Evolutionary conservation across 2,113 vertebrate species (phyloP).

Genomic region (Sus scrofa): DNA sequence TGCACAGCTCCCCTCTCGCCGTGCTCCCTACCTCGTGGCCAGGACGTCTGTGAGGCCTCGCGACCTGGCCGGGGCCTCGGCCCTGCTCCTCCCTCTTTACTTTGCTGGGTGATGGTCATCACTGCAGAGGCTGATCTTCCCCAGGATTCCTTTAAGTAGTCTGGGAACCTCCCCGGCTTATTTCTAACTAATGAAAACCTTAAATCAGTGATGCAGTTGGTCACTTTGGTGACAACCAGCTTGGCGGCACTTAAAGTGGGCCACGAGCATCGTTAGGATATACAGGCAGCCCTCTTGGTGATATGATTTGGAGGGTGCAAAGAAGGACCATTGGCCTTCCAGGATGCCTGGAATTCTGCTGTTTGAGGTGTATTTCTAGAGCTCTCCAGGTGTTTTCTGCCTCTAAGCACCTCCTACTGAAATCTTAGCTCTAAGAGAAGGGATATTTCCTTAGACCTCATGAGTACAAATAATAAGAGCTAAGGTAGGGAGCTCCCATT

Average conservation of each 20-base stretch:
- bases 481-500: too few species aligned
- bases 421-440: neutral
- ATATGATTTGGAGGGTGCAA: neutral
- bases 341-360: neutral
- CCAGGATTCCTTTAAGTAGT: neutral
- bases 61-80: neutral
- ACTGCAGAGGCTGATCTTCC: neutral
- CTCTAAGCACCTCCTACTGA: neutral
- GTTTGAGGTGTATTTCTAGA: neutral
- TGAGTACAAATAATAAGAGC: neutral
- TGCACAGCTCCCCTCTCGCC: neutral
- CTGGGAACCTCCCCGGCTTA: neutral
- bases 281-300: neutral
- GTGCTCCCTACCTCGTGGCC: neutral
- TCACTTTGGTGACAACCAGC: neutral
- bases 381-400: neutral
- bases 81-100: too few species aligned
- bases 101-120: neutral
- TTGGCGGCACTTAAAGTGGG: neutral
- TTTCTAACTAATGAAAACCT: neutral
- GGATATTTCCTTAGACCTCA: neutral
- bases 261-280: fast-evolving
- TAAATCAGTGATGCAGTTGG: fast-evolving
- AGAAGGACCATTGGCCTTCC: neutral
- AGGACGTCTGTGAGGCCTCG: neutral